A percentile compares a stretch with the other conserved stretches of the same genome.
phyloP scores from a whole-genome alignment of 2,113 vertebrate genomes.

The Ailurus styani region DNA sequence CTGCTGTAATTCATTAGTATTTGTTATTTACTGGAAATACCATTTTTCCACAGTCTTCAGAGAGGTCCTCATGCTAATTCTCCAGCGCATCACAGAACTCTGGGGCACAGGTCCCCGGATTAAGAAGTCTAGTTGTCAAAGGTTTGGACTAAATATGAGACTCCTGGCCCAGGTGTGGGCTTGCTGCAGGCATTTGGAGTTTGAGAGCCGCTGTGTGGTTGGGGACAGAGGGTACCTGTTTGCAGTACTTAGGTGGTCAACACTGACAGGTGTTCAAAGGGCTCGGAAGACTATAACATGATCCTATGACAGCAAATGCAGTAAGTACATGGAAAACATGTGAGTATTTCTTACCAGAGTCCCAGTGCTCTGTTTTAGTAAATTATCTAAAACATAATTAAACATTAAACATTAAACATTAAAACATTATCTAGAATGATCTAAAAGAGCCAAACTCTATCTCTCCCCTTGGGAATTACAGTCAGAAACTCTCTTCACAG shows the following conservation, averaged over 20 bases:
- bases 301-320: background rate
- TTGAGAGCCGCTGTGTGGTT: too few species aligned
- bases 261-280: background rate
- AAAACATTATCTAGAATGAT: background rate
- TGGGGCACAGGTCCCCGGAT: too few species aligned
- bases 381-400: background rate
- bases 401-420: too few species aligned
- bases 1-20: background rate
- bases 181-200: rapidly evolving
- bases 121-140: background rate
- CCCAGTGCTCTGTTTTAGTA: background rate
- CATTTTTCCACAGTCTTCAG: background rate
- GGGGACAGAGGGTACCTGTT: rapidly evolving
- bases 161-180: too few species aligned
- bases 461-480: background rate
- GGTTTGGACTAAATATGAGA: too few species aligned
- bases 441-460: too few species aligned
- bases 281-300: background rate
- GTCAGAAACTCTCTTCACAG: background rate
- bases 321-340: rapidly evolving
- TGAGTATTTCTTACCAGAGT: background rate
- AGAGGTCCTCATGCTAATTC: background rate
- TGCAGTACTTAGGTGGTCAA: background rate
- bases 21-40: background rate
- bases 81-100: background rate